A percentile compares a stretch with the other conserved stretches of the same genome.
Conservation (phyloP, 2,113 vertebrate genomes). For the Puffinus mauretanicus region DNA sequence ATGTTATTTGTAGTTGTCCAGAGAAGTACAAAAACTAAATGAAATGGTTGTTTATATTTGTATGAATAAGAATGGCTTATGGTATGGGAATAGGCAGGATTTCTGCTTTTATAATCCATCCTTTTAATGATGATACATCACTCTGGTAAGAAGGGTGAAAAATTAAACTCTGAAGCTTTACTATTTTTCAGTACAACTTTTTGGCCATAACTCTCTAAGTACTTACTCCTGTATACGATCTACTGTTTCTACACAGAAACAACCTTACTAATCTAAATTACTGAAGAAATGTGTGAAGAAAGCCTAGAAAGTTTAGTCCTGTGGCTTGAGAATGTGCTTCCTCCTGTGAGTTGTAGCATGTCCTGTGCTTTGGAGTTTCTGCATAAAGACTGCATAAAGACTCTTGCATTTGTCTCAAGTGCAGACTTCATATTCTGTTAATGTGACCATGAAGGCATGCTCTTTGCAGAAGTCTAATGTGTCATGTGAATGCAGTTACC, state of each 20-base stretch:
- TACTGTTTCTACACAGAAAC: not conserved
- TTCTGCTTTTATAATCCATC: not conserved
- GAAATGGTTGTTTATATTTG: not conserved
- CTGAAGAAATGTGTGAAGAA: not conserved
- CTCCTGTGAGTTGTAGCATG: not conserved
- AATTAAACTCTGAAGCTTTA: not conserved
- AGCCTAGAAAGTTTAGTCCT: not conserved
- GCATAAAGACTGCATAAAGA: not conserved
- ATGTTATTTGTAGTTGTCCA: not conserved
- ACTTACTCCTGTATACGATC: not conserved
- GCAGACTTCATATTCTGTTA: not conserved
- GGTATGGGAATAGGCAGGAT: not conserved
- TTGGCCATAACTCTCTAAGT: not conserved
- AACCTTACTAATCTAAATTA: not conserved
- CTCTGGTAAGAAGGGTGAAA: not conserved
- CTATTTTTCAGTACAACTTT: not conserved
- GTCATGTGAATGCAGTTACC: not conserved
- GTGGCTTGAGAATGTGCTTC: not conserved
- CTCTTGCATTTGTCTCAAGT: not conserved
- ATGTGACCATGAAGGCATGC: not conserved
- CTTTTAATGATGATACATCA: not conserved
- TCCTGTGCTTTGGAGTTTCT: not conserved
- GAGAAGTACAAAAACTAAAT: not conserved
- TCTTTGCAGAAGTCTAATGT: not conserved
- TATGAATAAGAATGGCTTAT: not conserved